Percentiles rank a stretch among this genome's conserved stretches.
Evolutionary conservation across 2,797 vertebrate species (phyloP).

Genomic region (Dermochelys coriacea): DNA sequence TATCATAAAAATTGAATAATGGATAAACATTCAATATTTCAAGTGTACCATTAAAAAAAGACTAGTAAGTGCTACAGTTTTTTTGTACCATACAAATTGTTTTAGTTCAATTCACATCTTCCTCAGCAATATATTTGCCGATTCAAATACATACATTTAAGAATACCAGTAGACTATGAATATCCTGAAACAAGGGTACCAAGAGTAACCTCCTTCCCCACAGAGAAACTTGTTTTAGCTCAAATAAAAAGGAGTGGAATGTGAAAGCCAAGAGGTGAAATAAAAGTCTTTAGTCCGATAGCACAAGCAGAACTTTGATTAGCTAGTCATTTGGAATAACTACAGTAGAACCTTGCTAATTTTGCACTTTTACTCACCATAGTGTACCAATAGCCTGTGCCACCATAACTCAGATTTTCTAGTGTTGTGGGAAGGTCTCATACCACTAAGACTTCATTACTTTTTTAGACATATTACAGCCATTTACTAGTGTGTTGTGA

Average conservation of each 20-base stretch:
- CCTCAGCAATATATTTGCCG: slow-evolving; percentile 36
- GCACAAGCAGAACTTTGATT: slow-evolving; percentile 23
- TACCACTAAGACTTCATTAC: background rate
- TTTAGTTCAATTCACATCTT: slow-evolving; percentile 67
- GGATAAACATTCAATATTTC: slow-evolving; percentile 61
- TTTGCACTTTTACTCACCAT: background rate
- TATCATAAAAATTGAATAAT: slow-evolving; percentile 36
- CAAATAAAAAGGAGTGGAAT: slow-evolving; percentile 71
- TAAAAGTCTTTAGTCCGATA: slow-evolving; percentile 63
- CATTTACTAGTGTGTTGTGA: background rate
- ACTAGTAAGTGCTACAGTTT: slow-evolving; percentile 39
- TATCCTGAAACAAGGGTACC: slow-evolving; percentile 33
- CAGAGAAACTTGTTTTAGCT: slow-evolving; percentile 24
- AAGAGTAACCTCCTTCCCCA: background rate
- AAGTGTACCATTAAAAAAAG: slow-evolving; percentile 45
- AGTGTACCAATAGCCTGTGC: background rate
- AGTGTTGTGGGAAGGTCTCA: background rate
- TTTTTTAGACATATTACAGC: background rate
- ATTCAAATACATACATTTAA: slow-evolving; percentile 53
- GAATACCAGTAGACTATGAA: slow-evolving; percentile 49
- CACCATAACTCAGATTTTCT: background rate
- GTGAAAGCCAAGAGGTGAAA: slow-evolving; percentile 65
- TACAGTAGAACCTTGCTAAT: background rate
- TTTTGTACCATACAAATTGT: slow-evolving; percentile 57
- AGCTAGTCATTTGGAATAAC: slow-evolving; percentile 4